Evolutionary conservation across 2,113 vertebrate genomes (phyloP), one percentile per base, ranked within the genome.

Genomic region (Peromyscus maniculatus): DNA sequence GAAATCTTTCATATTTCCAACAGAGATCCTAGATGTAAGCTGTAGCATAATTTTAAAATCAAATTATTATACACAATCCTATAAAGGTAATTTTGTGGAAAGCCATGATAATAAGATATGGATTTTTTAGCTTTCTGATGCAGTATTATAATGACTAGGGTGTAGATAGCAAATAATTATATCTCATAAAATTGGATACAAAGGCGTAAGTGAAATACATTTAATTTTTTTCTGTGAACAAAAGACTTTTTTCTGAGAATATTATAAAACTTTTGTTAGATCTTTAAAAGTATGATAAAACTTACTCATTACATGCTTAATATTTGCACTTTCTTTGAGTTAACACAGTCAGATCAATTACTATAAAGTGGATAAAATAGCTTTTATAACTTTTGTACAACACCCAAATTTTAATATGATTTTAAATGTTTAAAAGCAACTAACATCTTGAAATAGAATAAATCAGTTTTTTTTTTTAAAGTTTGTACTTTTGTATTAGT

Each of bases 221-320:
- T 78, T 94, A 69, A 78, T 94, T 12, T 49, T 91, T 79, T 94
- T 71, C 55, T 72, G 16, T 67, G 55, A 95, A 94, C 39, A 93
- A 94, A 96, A 94, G 33, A 78, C 12, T n/a, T 91, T 96, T 96
- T 97, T 87, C n/a, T 86, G 80, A 94, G 49, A 19, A 39, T 78
- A 72, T 22, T 77, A 5, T 91, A 62, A 94, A 92, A 46, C 7
- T 84, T 93, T 93, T 90, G 52, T 93, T 87, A 93, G 62, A 72
- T 78, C 9, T 96, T 95, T 82, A 78, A 92, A 95, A 84, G 39
- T 59, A 82, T 7, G 79, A 78, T 93, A 36, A 92, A 96, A 80
- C 17, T 46, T 92, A 71, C 36, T 95, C 78, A 93, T 91, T 87
- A 96, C 87, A 52, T 88, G 13, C 39, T 59, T n/a, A 95, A 74